Conservation (phyloP, 2,888 invertebrate species). For the Agonopterix subpropinquella region DNA sequence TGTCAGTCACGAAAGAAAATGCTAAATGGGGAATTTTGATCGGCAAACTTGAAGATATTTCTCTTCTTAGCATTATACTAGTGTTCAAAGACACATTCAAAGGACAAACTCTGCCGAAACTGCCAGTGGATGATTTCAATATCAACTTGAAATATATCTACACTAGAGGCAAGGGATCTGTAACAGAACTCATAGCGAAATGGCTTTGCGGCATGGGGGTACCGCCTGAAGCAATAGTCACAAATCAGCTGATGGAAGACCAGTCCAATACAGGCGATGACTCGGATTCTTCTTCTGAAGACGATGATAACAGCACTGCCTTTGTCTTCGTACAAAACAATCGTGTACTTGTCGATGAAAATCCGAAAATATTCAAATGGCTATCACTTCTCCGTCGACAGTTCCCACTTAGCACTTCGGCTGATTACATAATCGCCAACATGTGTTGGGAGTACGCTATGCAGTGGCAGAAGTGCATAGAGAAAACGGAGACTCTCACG, state of each 20-base stretch:
- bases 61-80: constrained; percentile 84
- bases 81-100: constrained; percentile 61
- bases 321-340: constrained; percentile 52
- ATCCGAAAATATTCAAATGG: constrained; percentile 75
- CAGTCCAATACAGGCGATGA: constrained; percentile 20
- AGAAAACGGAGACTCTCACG: constrained; percentile 78
- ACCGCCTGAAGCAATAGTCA: constrained; percentile 77
- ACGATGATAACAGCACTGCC: constrained; percentile 37
- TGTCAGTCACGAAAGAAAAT: constrained; percentile 88
- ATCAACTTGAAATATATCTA: constrained; percentile 81
- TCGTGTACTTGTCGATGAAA: constrained; percentile 47
- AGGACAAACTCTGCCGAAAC: constrained; percentile 64
- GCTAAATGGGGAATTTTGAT: constrained; percentile 91
- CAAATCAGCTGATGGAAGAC: constrained; percentile 64
- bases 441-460: constrained; percentile 95
- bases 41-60: constrained; percentile 92
- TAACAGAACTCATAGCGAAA: constrained; percentile 90
- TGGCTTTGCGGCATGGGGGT: constrained; percentile 88
- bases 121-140: constrained; percentile 72
- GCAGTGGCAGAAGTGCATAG: constrained; percentile 88
- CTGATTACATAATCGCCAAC: constrained; percentile 87
- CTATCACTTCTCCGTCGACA: constrained; percentile 80
- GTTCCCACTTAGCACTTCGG: constrained; percentile 90
- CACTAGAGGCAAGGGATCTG: constrained; percentile 84
- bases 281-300: constrained; percentile 12